Conservation (phyloP, 2,888 invertebrate genomes). For the Dyspetes luteomarginatus region DNA sequence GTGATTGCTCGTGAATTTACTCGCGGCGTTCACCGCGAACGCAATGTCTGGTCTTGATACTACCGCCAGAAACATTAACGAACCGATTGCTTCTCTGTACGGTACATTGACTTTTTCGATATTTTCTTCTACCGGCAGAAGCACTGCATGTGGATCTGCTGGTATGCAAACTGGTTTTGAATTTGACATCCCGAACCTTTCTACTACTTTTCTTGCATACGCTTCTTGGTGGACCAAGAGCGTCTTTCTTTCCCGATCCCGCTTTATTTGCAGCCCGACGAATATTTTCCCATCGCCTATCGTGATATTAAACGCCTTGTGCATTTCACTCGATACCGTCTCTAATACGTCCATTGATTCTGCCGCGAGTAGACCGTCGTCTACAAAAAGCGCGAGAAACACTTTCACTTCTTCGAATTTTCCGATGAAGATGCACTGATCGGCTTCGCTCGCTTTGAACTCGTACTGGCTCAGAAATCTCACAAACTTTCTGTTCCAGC, state of each 20-base stretch:
- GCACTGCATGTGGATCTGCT: slow-evolving; percentile 14
- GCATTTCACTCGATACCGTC: slow-evolving; percentile 43
- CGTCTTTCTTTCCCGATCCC: slow-evolving; percentile 28
- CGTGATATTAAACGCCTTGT: slow-evolving; percentile 58
- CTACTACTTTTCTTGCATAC: slow-evolving; percentile 32
- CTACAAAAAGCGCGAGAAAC: slow-evolving; percentile 66
- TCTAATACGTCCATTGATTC: slow-evolving; percentile 31
- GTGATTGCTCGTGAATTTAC: slow-evolving; percentile 66
- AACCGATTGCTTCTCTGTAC: slow-evolving; percentile 7
- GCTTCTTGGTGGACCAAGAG: slow-evolving; percentile 38
- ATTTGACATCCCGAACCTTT: slow-evolving; percentile 45
- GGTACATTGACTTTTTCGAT: background rate
- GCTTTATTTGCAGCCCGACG: slow-evolving; percentile 66
- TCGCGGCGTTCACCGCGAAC: slow-evolving; percentile 67
- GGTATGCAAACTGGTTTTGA: slow-evolving; percentile 37
- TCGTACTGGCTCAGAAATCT: slow-evolving; percentile 58
- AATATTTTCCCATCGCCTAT: slow-evolving; percentile 55
- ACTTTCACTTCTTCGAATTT: slow-evolving; percentile 30
- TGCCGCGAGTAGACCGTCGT: slow-evolving; percentile 64
- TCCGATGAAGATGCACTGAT: slow-evolving; percentile 66
- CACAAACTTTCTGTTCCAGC: slow-evolving; percentile 46
- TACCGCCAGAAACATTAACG: slow-evolving; percentile 15
- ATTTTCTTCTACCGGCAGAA: slow-evolving; percentile 1
- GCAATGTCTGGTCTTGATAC: slow-evolving; percentile 29
- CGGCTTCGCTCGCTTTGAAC: slow-evolving; percentile 62